Base-by-base conservation (phyloP, 1,140 invertebrate genomes). In the Heliconius eleuchia region DNA sequence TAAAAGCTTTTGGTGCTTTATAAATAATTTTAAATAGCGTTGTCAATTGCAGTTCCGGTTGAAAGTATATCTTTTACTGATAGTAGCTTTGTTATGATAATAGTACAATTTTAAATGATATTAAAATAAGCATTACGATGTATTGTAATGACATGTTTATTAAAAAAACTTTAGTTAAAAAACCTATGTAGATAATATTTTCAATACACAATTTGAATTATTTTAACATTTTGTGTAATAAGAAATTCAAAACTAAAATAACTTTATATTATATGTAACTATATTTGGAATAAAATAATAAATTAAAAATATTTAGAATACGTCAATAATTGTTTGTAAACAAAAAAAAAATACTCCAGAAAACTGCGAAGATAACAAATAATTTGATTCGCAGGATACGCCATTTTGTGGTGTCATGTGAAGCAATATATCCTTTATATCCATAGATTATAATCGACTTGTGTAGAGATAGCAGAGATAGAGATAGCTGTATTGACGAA, bases 401-500 rank as follows among this genome's bases (percentile, higher is more conserved):
- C 73, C 27, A 74, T 74, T 74, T 74, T 30, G 46, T 55, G 73
- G 39, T 27, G 18, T 52, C 46, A 50, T 55, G 50, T 76, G 27
- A 72, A 27, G 57, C 11, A 66, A 66, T 66, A 66, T 66, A 66
- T 66, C 57, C 8, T 16, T 66, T 66, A 66, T 66, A 27, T 4
- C 23, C 23, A 11, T 66, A 66, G n/a, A 66, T 66, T 66, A 66
- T 13, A 66, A 27, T 27, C 57, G 23, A 27, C 57, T 66, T 30
- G 11, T 66, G 57, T 66, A 66, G 9, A 66, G 57, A 66, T 27
- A 27, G 57, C 23, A 27, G 13, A 23, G 23, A 23, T 23, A 23
- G 23, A 23, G 23, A 23, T 23, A 23, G 23, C 23, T 13, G 11
- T 27, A 13, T 66, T 66, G 1, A 66, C 6, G 1, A 60, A 19